phyloP scores from a whole-genome alignment of 2,797 vertebrate species.

The Gallinago nigripennis region DNA sequence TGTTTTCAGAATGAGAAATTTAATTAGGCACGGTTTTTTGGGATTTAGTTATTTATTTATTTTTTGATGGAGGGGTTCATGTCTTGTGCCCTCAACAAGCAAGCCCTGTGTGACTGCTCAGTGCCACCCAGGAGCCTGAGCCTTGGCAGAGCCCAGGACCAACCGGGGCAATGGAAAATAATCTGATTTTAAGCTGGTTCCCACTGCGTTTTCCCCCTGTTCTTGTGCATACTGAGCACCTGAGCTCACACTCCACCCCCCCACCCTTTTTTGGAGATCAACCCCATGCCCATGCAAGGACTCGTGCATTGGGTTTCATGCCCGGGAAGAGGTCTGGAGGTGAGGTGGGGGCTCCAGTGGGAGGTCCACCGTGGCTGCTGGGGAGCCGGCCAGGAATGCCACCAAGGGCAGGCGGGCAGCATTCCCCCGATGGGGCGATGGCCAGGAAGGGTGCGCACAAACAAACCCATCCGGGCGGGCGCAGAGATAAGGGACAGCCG shows the following conservation, averaged over 20 bases:
- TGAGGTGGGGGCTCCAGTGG: fast-evolving
- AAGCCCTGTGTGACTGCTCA: neutral
- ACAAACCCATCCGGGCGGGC: neutral
- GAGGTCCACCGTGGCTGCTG: neutral
- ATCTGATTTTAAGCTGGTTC: neutral
- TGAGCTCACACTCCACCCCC: fast-evolving
- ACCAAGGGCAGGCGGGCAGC: fast-evolving
- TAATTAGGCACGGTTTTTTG: slow-evolving; percentile 2
- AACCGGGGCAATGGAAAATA: neutral
- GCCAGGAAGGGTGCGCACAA: neutral
- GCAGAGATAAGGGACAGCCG: neutral
- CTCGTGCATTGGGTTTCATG: fast-evolving
- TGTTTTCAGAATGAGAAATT: slow-evolving; percentile 42
- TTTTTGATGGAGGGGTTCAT: neutral
- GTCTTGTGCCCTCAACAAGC: neutral
- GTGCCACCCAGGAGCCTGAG: neutral
- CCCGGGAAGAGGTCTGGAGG: neutral
- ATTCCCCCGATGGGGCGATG: neutral
- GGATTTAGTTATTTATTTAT: neutral
- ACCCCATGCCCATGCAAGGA: fast-evolving
- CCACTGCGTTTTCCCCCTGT: fast-evolving
- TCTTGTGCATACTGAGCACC: neutral
- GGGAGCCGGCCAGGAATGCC: neutral
- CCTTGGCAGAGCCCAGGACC: neutral
- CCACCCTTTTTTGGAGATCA: neutral